These are phyloP conservation scores for Cheilosia urbana DNA, from an alignment of 2,888 invertebrate genomes.

Conservation along the genomic window DNA sequence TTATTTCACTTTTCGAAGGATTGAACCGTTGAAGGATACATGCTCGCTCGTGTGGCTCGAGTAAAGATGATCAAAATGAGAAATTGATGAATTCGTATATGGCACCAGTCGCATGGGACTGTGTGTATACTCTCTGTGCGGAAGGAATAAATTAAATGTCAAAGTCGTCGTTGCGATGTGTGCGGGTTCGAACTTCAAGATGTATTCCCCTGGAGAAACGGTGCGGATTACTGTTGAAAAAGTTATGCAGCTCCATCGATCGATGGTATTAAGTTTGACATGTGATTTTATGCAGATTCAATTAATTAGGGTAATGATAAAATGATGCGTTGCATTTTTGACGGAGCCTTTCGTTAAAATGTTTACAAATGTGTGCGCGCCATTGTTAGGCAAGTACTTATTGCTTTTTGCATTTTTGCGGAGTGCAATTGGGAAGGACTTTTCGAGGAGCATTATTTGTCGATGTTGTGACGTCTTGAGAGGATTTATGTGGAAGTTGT, in stretches of 20 bases:
- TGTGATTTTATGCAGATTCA: slow-evolving; percentile 23
- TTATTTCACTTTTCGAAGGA: slow-evolving; percentile 45
- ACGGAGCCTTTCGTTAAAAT: too few species aligned
- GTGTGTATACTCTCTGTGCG: background rate
- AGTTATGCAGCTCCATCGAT: slow-evolving; percentile 12
- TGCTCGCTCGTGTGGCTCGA: background rate
- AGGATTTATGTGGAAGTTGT: too few species aligned
- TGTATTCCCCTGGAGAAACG: slow-evolving; percentile 19
- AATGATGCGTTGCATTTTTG: slow-evolving; percentile 4
- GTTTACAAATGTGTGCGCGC: too few species aligned
- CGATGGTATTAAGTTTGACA: slow-evolving; percentile 12
- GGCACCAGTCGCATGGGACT: slow-evolving; percentile 15
- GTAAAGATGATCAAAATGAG: slow-evolving; percentile 20
- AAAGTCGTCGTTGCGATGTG: slow-evolving; percentile 25
- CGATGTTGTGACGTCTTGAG: too few species aligned
- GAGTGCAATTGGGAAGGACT: too few species aligned
- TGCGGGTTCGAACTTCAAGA: slow-evolving; percentile 6
- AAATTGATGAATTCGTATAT: slow-evolving; percentile 40
- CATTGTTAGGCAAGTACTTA: too few species aligned
- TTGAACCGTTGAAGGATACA: slow-evolving; percentile 10
- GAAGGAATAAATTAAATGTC: slow-evolving; percentile 54
- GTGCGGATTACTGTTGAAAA: slow-evolving; percentile 32
- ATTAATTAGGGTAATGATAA: slow-evolving; percentile 26
- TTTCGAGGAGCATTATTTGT: too few species aligned
- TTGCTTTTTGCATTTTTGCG: too few species aligned